Evolutionary conservation across 2,888 invertebrate species (phyloP), one percentile per base, ranked within the genome.

Genomic region (Pristionchus japonicus): DNA sequence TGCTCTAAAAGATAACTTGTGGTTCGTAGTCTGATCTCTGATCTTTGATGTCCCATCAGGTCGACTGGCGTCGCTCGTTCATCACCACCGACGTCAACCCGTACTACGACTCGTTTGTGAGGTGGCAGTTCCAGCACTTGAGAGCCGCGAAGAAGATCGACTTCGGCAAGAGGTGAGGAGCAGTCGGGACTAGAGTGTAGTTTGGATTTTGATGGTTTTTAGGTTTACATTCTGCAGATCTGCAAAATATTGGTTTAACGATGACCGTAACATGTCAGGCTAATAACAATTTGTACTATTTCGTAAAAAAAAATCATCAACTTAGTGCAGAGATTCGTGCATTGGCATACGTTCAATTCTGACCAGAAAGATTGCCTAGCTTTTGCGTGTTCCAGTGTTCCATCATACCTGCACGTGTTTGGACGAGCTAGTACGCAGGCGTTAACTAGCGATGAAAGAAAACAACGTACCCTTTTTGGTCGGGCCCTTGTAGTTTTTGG

Each of bases 31-130:
- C n/a, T n/a, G n/a, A n/a, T n/a, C n/a, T n/a, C n/a, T n/a, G n/a
- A n/a, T n/a, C n/a, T n/a, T n/a, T n/a, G n/a, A n/a, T n/a, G n/a
- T n/a, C n/a, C n/a, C n/a, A n/a, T n/a, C 95, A 98, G 97, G 96
- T 98, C 91, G 99, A 99, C 95, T 99, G 99, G 99, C 96, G 99
- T 67, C 96, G 99, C 87, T 97, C 97, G n/a, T 99, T 99, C 94
- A 97, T 99, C 90, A 99, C 99, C 3, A 99, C 99, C 0, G 98
- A 99, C 95, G 97, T 96, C 0, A 99, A 99, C 96, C 98, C 97
- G 0, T 99, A 97, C 95, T 99, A 96, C 95, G 99, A 99, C 95
- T 98, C 98, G 0, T 99, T 99, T 95, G 97, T 99, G 0, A 96
- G 97, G 88, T 99, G 99, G 99, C 99, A 99, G 95, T 99, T 97